Percentiles rank a stretch among this genome's conserved stretches.
Evolutionary conservation across 2,888 invertebrate genomes (phyloP).

Genomic region (Lymantria dispar): DNA sequence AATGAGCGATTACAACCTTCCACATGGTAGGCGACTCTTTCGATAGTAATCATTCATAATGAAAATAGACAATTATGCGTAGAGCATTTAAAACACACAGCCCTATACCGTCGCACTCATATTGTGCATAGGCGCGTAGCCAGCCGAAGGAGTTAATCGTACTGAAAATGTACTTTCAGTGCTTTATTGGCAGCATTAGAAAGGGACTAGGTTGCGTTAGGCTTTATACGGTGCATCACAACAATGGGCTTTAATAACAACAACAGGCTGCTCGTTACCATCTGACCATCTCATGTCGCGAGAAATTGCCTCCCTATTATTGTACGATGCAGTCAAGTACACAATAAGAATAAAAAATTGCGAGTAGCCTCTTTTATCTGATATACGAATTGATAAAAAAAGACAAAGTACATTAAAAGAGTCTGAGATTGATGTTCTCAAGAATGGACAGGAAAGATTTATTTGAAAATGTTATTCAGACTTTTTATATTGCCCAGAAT

Average conservation of each 20-base stretch:
- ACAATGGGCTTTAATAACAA: constrained; percentile 71
- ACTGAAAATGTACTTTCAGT: constrained; percentile 61
- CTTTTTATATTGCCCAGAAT: too few relatives aligned
- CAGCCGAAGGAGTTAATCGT: constrained; percentile 42
- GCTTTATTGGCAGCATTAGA: constrained; percentile 70
- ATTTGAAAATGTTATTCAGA: neutral
- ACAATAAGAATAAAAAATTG: constrained; percentile 59
- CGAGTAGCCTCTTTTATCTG: constrained; percentile 48
- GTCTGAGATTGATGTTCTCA: constrained; percentile 21
- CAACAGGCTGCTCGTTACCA: constrained; percentile 63
- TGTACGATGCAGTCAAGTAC: constrained; percentile 51
- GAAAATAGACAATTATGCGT: neutral
- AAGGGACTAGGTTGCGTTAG: constrained; percentile 50
- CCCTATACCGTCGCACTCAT: constrained; percentile 28
- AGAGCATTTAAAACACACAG: constrained; percentile 7
- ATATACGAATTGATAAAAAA: constrained; percentile 32
- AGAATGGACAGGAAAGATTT: constrained; percentile 13
- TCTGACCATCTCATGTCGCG: constrained; percentile 56
- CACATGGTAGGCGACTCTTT: too few relatives aligned
- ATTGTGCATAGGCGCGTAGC: constrained; percentile 30
- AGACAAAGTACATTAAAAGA: constrained; percentile 18
- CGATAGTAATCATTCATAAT: too few relatives aligned
- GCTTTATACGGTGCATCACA: constrained; percentile 66
- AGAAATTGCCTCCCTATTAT: constrained; percentile 64
- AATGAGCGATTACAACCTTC: too few relatives aligned